phyloP scores from a whole-genome alignment of 1,140 invertebrate species.

The Euura lappo region DNA sequence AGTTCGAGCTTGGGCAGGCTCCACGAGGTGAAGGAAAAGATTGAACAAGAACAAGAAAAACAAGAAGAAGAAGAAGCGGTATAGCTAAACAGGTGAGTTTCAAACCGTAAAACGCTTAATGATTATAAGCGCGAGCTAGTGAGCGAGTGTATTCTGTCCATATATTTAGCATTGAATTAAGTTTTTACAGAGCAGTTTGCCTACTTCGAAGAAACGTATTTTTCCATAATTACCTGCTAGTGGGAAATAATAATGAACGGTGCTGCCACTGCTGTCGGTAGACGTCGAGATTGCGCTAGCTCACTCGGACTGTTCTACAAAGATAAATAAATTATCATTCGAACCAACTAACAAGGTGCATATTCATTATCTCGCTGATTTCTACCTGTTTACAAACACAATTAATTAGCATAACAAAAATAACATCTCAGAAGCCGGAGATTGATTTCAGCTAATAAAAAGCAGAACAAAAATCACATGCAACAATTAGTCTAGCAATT shows the following conservation, averaged over 20 bases:
- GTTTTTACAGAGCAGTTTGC: neutral
- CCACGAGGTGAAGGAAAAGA: too few species aligned
- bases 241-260: slow-evolving; percentile 39
- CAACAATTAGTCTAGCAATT: too few species aligned
- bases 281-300: slow-evolving; percentile 38
- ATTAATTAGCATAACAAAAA: neutral
- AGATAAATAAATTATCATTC: slow-evolving; percentile 53
- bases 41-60: neutral
- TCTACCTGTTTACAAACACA: neutral
- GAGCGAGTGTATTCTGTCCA: slow-evolving; percentile 14
- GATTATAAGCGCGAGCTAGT: slow-evolving; percentile 24
- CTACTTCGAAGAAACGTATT: slow-evolving; percentile 28
- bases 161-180: slow-evolving; percentile 7
- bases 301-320: slow-evolving; percentile 41
- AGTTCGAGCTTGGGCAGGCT: neutral
- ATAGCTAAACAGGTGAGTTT: neutral
- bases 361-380: slow-evolving; percentile 30
- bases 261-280: slow-evolving; percentile 14
- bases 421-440: too few species aligned
- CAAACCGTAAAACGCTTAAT: slow-evolving; percentile 30
- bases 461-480: too few species aligned
- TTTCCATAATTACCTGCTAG: slow-evolving; percentile 48
- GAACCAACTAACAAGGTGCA: slow-evolving; percentile 45
- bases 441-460: too few species aligned
- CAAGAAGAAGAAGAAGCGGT: neutral